A percentile compares a stretch with the other conserved stretches of the same genome.
phyloP scores from a whole-genome alignment of 2,113 vertebrate genomes.

The Cyprinodon tularosa region DNA sequence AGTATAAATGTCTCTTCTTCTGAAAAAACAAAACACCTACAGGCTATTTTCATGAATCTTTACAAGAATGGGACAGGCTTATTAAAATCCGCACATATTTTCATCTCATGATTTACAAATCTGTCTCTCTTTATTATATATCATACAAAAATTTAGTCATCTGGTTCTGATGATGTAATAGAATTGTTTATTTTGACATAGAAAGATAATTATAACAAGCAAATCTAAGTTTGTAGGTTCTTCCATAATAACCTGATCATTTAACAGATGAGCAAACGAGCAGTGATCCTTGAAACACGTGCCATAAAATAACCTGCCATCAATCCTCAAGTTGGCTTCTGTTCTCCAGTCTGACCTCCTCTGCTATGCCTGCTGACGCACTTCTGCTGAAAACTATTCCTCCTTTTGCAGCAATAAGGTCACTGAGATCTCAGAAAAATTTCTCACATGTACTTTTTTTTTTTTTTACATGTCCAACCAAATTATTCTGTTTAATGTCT shows the following conservation, averaged over 20 bases:
- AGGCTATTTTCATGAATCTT: no score
- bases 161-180: background rate
- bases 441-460: background rate
- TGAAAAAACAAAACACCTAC: no score
- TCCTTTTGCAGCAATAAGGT: slow-evolving; percentile 76
- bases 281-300: slow-evolving; percentile 7
- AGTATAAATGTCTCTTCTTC: no score
- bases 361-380: slow-evolving; percentile 54
- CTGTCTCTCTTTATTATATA: background rate
- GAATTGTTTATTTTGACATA: background rate
- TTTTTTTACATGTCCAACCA: background rate
- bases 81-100: no score
- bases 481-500: background rate
- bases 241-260: slow-evolving; percentile 29
- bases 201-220: background rate
- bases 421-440: background rate
- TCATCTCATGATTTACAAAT: background rate
- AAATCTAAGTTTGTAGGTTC: slow-evolving; percentile 13
- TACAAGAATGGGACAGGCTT: no score
- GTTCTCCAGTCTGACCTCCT: slow-evolving; percentile 33
- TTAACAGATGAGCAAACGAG: slow-evolving; percentile 13
- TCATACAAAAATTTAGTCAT: background rate
- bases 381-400: slow-evolving; percentile 66
- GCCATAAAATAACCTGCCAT: slow-evolving; percentile 36
- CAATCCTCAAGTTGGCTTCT: slow-evolving; percentile 45